A percentile compares a stretch with the other conserved stretches of the same genome.
phyloP scores from a whole-genome alignment of 2,888 invertebrate species.

The Lamellibrachia columna region DNA sequence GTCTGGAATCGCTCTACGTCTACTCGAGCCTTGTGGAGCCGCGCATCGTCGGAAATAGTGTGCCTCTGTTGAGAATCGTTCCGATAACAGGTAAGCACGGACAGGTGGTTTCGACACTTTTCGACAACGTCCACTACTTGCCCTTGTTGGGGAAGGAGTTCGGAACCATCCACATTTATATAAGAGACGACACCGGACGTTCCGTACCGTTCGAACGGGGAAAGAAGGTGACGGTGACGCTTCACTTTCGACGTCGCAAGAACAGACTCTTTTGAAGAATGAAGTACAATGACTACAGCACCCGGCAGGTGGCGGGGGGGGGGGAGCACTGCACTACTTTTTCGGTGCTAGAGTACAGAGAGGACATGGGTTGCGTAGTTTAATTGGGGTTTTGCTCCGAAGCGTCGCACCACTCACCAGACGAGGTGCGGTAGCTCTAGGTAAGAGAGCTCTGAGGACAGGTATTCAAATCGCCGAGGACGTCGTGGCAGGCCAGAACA shows the following conservation, averaged over 20 bases:
- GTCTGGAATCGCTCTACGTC: background rate
- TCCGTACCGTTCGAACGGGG: background rate
- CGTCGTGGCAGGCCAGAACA: background rate
- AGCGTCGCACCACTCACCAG: background rate
- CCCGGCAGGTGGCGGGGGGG: background rate
- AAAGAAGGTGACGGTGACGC: background rate
- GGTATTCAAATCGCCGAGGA: background rate
- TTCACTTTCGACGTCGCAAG: background rate
- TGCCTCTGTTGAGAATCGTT: background rate
- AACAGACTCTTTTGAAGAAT: background rate
- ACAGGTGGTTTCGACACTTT: background rate
- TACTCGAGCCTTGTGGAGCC: background rate
- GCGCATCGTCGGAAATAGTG: background rate
- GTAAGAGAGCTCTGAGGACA: background rate
- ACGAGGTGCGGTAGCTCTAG: background rate
- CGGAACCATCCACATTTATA: background rate
- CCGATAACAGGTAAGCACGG: background rate
- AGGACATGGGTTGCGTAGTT: background rate
- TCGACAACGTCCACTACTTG: background rate
- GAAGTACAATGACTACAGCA: background rate
- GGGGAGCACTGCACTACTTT: background rate
- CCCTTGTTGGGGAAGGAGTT: background rate
- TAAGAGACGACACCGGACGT: background rate
- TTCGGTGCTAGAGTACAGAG: background rate
- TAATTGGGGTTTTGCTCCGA: background rate